Evolutionary conservation across 64 coral and sea anemone genomes (phyloP), one percentile per base, ranked within the genome.

Genomic region (Pocillopora verrucosa): DNA sequence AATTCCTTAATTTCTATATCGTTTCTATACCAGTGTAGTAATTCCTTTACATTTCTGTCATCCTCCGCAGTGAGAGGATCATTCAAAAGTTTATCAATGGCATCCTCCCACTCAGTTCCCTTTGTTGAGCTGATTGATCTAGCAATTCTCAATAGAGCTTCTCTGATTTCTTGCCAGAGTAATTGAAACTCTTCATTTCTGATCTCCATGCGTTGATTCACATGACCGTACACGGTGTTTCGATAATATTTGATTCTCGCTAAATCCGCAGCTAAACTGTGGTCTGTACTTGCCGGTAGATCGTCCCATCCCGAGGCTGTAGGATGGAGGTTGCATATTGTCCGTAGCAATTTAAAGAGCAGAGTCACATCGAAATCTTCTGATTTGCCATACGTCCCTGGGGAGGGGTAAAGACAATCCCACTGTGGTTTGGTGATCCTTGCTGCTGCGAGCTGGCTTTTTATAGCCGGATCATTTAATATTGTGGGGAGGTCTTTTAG

Each of bases 101-200:
- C 73, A 15, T 24, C 12, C 73, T 75, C 15, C 73, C 36, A 34
- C 13, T n/a, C 25, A 13, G 2, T 2, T 34, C 24, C 13, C 36
- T 75, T 38, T 75, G 14, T 17, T 13, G 24, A n/a, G 7, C 36
- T 75, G 1, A 38, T 75, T 38, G 2, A 13, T 34, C 60, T 62
- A 11, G n/a, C 83, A 51, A 86, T 16, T 20, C 83, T 24, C 13
- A 86, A 5, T 16, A 86, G 51, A 22, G 83, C 36, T 9, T 86
- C 83, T 37, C 56, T 86, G 34, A 86, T 86, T 56, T 86, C 83
- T 51, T 37, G 25, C 83, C 83, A 86, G 16, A 56, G 24, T 37
- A 51, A 41, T 7, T 11, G 45, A 45, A 86, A 86, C 4, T 86
- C 65, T 45, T 37, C 59, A 34, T 86, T 65, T 7, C 41, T 7